Conservation (phyloP, 2,888 invertebrate genomes). For the Eupelmus urozonus region DNA sequence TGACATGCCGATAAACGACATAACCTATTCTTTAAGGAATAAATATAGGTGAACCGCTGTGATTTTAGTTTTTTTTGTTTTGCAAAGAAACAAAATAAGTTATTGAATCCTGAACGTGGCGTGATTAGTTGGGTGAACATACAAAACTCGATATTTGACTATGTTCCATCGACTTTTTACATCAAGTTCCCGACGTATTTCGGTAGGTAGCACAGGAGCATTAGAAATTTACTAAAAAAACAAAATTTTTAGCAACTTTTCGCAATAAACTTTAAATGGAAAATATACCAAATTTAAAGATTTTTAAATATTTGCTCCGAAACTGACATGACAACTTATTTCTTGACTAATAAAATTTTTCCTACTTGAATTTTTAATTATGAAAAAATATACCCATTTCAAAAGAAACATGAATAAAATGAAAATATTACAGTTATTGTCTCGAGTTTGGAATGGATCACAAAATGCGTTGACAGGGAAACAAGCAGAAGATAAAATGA, state of each 20-base stretch:
- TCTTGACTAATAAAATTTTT: background rate
- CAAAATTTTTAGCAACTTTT: conserved; percentile 40
- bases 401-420: conserved; percentile 67
- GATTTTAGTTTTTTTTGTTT: background rate
- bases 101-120: conserved; percentile 38
- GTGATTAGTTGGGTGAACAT: conserved; percentile 1
- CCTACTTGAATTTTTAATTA: conserved; percentile 2
- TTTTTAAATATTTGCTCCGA: background rate
- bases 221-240: conserved; percentile 27
- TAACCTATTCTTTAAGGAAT: conserved; percentile 21
- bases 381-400: conserved; percentile 11
- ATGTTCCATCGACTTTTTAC: conserved; percentile 69
- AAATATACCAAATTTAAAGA: background rate
- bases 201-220: conserved; percentile 65
- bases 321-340: background rate
- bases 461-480: conserved; percentile 70
- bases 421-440: conserved; percentile 75
- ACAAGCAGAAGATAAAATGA: conserved; percentile 76
- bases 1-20: conserved; percentile 1
- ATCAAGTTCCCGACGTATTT: conserved; percentile 70
- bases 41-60: background rate
- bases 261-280: background rate
- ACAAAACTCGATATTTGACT: conserved; percentile 56
- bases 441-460: conserved; percentile 75
- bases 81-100: conserved; percentile 18